Base-by-base conservation (phyloP, 2,113 vertebrate genomes). In the Crypturellus undulatus region DNA sequence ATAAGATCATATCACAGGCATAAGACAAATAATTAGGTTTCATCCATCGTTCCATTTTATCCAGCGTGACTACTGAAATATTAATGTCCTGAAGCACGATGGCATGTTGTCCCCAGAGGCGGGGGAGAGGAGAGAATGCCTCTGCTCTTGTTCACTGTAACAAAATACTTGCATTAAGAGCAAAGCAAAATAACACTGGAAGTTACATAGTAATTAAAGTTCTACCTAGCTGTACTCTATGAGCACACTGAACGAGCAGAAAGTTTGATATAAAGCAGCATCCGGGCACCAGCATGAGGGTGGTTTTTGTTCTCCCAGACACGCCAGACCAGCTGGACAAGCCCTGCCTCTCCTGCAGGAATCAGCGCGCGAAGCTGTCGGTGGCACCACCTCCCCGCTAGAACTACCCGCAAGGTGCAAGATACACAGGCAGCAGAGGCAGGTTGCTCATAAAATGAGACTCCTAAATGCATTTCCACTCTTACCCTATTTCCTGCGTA, bases 1-100 rank as follows among this genome's bases (percentile, higher is more conserved):
- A 90, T 90, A 94, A 95, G 67, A 96, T 95, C 60, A 38, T 49
- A 96, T 80, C 79, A 95, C 69, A 96, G 81, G 32, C 67, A 88
- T 63, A 26, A 91, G 38, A 93, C 95, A 96, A 97, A 96, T 84
- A 97, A 96, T 95, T 91, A 92, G 65, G 42, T 49, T 92, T 96
- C 70, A 92, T 84, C 78, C 63, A 92, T 40, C 89, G 89, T 94
- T 97, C 81, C 88, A 11, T 96, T 91, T 92, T 95, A 95, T 58
- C 85, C 79, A 95, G 12, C 30, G 40, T 84, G 86, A 96, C 84
- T 92, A 84, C 0, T 96, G 70, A 93, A 97, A 97, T 86, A 96
- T 81, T 95, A 95, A 96, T 67, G 83, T 71, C 76, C 80, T 95
- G 87, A 96, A 93, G 87, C 78, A 96, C 25, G 59, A 94, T 93